Conservation (phyloP, 2,797 vertebrate genomes). For the Halcyon smyrnensis region DNA sequence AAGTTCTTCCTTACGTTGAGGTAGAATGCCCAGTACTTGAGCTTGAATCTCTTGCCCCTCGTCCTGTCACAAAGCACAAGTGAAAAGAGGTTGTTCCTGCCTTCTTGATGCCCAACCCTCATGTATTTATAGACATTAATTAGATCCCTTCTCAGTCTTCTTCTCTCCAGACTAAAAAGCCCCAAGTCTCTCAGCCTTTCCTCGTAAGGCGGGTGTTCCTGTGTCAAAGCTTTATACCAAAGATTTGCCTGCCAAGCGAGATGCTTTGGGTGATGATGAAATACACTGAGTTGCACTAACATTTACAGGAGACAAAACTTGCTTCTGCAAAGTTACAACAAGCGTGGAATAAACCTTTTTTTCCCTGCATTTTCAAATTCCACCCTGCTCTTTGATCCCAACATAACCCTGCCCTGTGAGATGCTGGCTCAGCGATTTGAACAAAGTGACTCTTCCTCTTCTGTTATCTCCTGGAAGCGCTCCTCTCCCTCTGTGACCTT, state of each 20-base stretch:
- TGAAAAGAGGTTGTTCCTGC: no score
- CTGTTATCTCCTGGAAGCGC: neutral
- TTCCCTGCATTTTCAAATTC: neutral
- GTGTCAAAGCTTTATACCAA: neutral
- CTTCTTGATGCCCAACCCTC: no score
- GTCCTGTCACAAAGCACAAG: no score
- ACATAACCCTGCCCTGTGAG: neutral
- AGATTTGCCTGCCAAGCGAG: neutral
- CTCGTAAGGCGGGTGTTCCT: no score
- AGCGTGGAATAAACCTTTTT: neutral
- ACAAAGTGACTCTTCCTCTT: neutral
- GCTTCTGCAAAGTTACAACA: neutral
- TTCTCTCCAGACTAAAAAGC: no score
- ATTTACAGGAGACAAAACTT: neutral
- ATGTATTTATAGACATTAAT: no score
- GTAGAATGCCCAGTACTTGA: no score
- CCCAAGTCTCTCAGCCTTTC: no score
- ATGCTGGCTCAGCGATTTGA: neutral
- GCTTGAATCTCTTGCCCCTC: no score
- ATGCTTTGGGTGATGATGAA: neutral
- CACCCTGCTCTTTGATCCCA: neutral
- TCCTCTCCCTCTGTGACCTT: slow-evolving; percentile 22
- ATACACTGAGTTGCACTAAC: neutral
- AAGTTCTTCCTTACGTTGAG: no score
- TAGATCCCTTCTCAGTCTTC: no score